phyloP scores from a whole-genome alignment of 2,113 vertebrate genomes.

The Phocoena phocoena region DNA sequence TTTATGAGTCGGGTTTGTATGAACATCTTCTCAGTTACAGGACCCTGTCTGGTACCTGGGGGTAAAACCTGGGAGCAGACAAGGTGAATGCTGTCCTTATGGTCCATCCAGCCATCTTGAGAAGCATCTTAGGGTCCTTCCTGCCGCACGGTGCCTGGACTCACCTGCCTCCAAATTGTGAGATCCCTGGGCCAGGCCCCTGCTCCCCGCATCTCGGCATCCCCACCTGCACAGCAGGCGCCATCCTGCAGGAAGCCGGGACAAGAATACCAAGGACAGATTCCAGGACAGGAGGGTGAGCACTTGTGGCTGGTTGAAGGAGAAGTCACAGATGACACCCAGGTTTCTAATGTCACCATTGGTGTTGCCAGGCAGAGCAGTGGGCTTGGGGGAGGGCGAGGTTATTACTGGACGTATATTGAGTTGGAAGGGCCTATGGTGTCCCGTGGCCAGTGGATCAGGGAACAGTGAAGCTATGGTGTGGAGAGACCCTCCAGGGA shows the following conservation, averaged over 20 bases:
- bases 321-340: no score
- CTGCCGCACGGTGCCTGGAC: accelerated
- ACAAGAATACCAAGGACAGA: background rate
- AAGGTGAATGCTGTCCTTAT: accelerated
- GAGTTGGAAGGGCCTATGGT: background rate
- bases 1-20: accelerated
- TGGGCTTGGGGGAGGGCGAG: background rate
- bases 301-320: background rate
- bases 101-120: background rate
- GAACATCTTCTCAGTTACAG: background rate
- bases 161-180: accelerated
- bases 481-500: background rate
- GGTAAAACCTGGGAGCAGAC: no score
- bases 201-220: accelerated
- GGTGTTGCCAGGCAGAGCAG: background rate
- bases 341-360: accelerated
- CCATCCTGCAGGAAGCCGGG: accelerated
- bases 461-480: no score
- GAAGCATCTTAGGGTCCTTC: background rate
- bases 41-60: accelerated
- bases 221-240: accelerated
- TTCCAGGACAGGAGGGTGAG: background rate
- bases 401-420: accelerated
- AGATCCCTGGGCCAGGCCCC: background rate
- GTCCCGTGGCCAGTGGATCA: background rate